Percentiles rank a stretch among this genome's conserved stretches.
Conservation (phyloP, 2,113 vertebrate genomes). For the Oncorhynchus nerka region DNA sequence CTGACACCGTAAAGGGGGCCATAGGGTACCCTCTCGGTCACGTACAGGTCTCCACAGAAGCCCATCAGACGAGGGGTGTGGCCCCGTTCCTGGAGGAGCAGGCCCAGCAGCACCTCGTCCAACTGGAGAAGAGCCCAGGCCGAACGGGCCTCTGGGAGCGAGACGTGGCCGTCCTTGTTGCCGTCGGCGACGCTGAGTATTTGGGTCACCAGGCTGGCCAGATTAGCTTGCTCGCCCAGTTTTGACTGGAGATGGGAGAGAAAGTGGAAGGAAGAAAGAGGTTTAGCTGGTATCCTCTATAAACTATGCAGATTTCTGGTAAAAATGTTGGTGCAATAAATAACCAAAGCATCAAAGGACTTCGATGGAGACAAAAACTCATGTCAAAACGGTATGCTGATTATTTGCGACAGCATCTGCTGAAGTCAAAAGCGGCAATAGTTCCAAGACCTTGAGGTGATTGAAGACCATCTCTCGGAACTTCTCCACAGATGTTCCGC, state of each 20-base stretch:
- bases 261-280: constrained; percentile 27
- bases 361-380: neutral
- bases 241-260: constrained; percentile 73
- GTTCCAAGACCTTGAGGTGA: constrained; percentile 84
- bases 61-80: constrained; percentile 94
- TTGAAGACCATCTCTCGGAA: constrained; percentile 97
- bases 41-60: constrained; percentile 95
- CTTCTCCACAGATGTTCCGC: constrained; percentile 96
- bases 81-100: constrained; percentile 92
- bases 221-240: constrained; percentile 91
- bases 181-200: constrained; percentile 90
- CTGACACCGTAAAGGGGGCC: constrained; percentile 91
- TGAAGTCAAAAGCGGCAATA: neutral
- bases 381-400: neutral
- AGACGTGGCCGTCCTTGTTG: constrained; percentile 93
- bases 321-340: neutral
- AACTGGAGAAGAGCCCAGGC: constrained; percentile 95
- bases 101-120: constrained; percentile 88
- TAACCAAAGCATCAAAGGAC: neutral
- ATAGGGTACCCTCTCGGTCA: constrained; percentile 90
- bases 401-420: neutral
- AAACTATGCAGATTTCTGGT: neutral
- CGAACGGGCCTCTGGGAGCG: constrained; percentile 93
- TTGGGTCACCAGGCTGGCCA: constrained; percentile 84
- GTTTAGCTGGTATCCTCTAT: neutral